Percentiles rank a stretch among this genome's conserved stretches.
Evolutionary conservation across 1,140 invertebrate species (phyloP).

Genomic region (Brachionus angularis): DNA sequence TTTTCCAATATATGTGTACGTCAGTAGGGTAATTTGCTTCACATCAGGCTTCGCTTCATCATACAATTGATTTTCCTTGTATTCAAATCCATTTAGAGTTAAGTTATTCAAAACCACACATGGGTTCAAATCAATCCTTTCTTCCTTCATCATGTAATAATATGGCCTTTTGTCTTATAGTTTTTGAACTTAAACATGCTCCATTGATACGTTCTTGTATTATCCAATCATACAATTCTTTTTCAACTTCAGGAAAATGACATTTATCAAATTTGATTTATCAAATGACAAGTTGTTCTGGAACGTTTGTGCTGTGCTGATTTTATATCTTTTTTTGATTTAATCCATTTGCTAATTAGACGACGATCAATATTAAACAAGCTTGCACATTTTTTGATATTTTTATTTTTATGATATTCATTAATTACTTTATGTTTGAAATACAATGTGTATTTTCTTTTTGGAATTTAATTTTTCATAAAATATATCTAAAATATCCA

Average conservation of each 20-base stretch:
- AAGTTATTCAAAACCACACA: too few species aligned
- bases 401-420: background rate
- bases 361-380: background rate
- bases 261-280: conserved; percentile 14
- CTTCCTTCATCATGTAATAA: too few species aligned
- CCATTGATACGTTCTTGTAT: background rate
- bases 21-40: too few species aligned
- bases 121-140: too few species aligned
- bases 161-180: background rate
- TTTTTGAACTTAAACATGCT: conserved; percentile 16
- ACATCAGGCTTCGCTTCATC: too few species aligned
- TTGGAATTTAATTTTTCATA: too few species aligned
- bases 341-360: conserved; percentile 11
- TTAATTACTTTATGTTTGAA: conserved; percentile 3
- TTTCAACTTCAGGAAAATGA: conserved; percentile 10
- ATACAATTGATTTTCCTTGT: too few species aligned
- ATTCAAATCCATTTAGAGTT: too few species aligned
- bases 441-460: conserved; percentile 13
- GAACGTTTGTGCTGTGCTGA: background rate
- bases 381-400: conserved; percentile 4
- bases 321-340: background rate
- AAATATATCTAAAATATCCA: too few species aligned
- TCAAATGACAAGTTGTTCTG: background rate
- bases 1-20: too few species aligned
- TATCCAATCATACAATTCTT: conserved; percentile 10